Percentiles rank a stretch among this genome's conserved stretches.
phyloP scores from a whole-genome alignment of 2,113 vertebrate genomes.

The Callionymus lyra region DNA sequence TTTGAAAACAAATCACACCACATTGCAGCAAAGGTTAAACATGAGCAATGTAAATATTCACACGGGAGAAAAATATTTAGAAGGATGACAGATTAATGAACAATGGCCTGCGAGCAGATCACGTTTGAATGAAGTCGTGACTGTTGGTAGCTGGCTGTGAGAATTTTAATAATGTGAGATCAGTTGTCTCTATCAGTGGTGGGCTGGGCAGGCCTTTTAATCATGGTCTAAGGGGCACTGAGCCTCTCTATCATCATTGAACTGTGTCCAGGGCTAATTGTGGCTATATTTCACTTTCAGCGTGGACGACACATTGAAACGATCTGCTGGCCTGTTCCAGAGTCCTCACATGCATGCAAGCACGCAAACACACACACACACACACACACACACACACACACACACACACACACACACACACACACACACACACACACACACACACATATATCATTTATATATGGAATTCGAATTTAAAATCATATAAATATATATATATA shows the following conservation, averaged over 20 bases:
- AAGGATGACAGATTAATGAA: conserved; percentile 35
- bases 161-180: conserved; percentile 91
- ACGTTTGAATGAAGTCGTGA: conserved; percentile 74
- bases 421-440: conserved; percentile 4
- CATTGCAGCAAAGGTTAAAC: background rate
- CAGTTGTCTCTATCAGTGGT: conserved; percentile 92
- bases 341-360: background rate
- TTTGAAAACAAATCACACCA: too few species aligned
- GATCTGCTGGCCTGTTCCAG: conserved; percentile 34
- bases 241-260: conserved; percentile 93
- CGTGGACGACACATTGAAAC: conserved; percentile 57
- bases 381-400: too few species aligned
- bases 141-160: conserved; percentile 53
- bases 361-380: conserved; percentile 3
- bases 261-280: conserved; percentile 95
- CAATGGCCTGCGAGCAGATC: conserved; percentile 53
- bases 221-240: conserved; percentile 90
- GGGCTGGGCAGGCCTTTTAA: conserved; percentile 87
- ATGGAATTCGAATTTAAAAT: background rate
- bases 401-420: background rate
- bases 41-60: background rate
- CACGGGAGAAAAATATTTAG: conserved; percentile 7
- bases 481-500: too few species aligned
- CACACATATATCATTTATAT: too few species aligned
- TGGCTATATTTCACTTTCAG: conserved; percentile 96